A percentile compares a stretch with the other conserved stretches of the same genome.
phyloP scores from a whole-genome alignment of 1,140 invertebrate genomes.

The Pogonomyrmex barbatus region DNA sequence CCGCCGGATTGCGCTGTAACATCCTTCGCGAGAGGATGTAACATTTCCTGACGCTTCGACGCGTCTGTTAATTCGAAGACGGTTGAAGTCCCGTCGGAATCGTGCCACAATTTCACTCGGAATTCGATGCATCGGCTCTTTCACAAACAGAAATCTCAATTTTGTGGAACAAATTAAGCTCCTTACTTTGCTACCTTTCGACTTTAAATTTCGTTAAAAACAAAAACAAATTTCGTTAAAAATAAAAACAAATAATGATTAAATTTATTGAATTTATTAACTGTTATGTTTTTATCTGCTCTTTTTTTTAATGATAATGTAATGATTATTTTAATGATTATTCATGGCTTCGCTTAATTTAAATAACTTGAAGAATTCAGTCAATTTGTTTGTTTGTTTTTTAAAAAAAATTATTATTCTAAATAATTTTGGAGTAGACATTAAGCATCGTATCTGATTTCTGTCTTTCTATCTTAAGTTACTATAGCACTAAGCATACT shows the following conservation, averaged over 20 bases:
- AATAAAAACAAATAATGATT: not conserved
- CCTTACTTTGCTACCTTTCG: not conserved
- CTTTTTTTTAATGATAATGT: not conserved
- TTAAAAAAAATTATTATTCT: not conserved
- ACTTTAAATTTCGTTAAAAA: not conserved
- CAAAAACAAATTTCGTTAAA: not conserved
- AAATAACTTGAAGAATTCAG: too few relatives aligned
- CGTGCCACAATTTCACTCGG: constrained; percentile 5
- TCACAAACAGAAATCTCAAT: not conserved
- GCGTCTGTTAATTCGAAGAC: constrained; percentile 48
- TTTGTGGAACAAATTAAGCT: not conserved
- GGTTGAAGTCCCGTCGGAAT: constrained; percentile 9
- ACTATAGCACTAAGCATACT: too few relatives aligned
- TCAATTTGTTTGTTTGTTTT: not conserved
- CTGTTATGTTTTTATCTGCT: not conserved
- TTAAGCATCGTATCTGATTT: not conserved
- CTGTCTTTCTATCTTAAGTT: constrained; percentile 28
- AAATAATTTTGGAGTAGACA: not conserved
- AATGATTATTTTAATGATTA: not conserved
- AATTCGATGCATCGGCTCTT: constrained; percentile 7
- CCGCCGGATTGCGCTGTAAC: constrained; percentile 44
- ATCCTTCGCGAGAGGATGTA: constrained; percentile 32
- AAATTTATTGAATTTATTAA: constrained; percentile 3
- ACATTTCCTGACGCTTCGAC: constrained; percentile 48
- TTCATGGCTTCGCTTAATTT: not conserved